These are phyloP conservation scores for Aleadryas rufinucha DNA, from an alignment of 2,113 vertebrate genomes.

Conservation along the genomic window DNA sequence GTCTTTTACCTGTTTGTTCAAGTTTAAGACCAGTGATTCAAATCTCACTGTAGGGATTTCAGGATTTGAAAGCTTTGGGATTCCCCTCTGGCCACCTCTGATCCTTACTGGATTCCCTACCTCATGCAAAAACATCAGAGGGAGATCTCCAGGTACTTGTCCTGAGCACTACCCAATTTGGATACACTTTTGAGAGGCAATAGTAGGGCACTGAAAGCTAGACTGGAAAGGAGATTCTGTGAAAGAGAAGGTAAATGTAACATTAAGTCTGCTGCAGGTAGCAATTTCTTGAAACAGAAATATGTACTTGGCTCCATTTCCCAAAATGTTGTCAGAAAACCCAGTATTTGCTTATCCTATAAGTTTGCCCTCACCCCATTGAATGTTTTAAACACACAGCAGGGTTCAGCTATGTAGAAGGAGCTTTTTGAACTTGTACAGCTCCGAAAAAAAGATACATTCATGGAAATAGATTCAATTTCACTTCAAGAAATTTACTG, in stretches of 20 bases:
- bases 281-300: not conserved
- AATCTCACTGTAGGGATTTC: not conserved
- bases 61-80: not conserved
- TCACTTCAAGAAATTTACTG: not conserved
- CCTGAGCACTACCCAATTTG: not conserved
- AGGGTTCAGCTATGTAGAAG: not conserved
- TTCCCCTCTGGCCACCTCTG: not conserved
- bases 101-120: not conserved
- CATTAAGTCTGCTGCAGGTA: accelerated
- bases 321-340: not conserved
- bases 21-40: not conserved
- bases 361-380: not conserved
- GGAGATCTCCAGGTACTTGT: not conserved
- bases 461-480: not conserved
- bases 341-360: not conserved
- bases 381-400: not conserved
- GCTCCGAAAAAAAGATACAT: not conserved
- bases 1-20: not conserved
- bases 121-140: not conserved
- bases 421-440: not conserved
- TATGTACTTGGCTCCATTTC: not conserved
- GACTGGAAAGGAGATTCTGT: not conserved
- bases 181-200: not conserved
- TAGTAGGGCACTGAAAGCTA: not conserved
- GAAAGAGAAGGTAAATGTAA: not conserved